Evolutionary conservation across 2,113 vertebrate genomes (phyloP), one percentile per base, ranked within the genome.

Genomic region (Megalops atlanticus): DNA sequence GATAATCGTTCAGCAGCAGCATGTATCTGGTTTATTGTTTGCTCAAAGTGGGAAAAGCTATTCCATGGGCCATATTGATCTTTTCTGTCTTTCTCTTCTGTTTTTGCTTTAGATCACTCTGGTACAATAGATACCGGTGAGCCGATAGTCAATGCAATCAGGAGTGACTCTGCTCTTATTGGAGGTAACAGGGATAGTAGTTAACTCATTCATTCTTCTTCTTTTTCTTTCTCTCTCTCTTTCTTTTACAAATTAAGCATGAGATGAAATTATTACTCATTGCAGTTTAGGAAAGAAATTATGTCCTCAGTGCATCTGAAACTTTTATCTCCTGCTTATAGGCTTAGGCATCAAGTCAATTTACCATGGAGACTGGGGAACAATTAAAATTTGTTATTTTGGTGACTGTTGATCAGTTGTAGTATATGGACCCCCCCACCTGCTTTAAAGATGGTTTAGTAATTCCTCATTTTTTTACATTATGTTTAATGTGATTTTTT

Each of bases 81-180:
- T 82, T 83, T 21, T 84, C n/a, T 84, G 36, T 70, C 10, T 78
- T 68, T 54, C 54, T 75, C 83, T 38, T 86, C 47, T 84, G 27
- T 80, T 84, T 81, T 82, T 85, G 74, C 85, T 94, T 36, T 92
- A 99, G 98, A 99, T 92, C 96, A 96, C 82, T 95, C 96, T 81
- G 94, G 95, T 91, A 92, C 96, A 78, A 89, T 92, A 91, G 94
- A 94, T 87, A 90, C 94, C 71, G 94, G 94, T 91, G 90, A 96
- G 31, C 96, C 95, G 33, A 86, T 97, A 87, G 89, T 95, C 80
- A 96, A 96, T 88, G 91, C 92, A 83, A 93, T 96, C 90, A 93
- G 84, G 91, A 95, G 89, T 82, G 95, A 97, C 88, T 97, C 97
- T 77, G 96, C 96, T 86, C 88, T 99, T 76, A 96, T 98, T 86